Evolutionary conservation across 2,113 vertebrate genomes (phyloP).

Genomic region (Syngnathus scovelli): DNA sequence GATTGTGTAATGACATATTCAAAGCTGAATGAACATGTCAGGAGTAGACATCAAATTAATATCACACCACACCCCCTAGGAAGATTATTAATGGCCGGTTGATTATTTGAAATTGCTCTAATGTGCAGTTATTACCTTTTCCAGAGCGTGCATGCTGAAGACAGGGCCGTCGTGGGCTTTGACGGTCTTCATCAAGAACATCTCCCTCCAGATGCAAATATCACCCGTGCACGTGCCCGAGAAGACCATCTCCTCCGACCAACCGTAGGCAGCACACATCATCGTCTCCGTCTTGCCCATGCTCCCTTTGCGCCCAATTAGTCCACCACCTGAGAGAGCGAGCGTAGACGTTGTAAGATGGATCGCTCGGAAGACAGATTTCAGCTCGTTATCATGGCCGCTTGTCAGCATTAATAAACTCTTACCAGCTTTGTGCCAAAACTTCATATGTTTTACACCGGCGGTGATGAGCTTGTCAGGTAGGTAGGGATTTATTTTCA

Average conservation of each 20-base stretch:
- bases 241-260: constrained; percentile 96
- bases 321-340: constrained; percentile 80
- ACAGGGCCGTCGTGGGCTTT: constrained; percentile 97
- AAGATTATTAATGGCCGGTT: neutral
- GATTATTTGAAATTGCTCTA: neutral
- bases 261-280: constrained; percentile 96
- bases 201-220: constrained; percentile 95
- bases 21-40: constrained; percentile 7
- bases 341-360: constrained; percentile 14
- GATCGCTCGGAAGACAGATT: constrained; percentile 21
- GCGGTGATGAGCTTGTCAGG: constrained; percentile 96
- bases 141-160: constrained; percentile 95
- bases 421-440: constrained; percentile 96
- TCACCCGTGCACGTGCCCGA: constrained; percentile 93
- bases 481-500: constrained; percentile 94
- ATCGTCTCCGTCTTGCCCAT: constrained; percentile 90
- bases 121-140: constrained; percentile 78
- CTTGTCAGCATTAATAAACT: constrained; percentile 2
- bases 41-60: neutral
- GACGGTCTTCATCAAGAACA: constrained; percentile 93
- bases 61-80: neutral
- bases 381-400: constrained; percentile 32
- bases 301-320: constrained; percentile 91
- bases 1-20: constrained; percentile 13
- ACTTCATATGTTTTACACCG: constrained; percentile 96